Base-by-base conservation (phyloP, 2,797 vertebrate species). In the Lophotriccus pileatus region DNA sequence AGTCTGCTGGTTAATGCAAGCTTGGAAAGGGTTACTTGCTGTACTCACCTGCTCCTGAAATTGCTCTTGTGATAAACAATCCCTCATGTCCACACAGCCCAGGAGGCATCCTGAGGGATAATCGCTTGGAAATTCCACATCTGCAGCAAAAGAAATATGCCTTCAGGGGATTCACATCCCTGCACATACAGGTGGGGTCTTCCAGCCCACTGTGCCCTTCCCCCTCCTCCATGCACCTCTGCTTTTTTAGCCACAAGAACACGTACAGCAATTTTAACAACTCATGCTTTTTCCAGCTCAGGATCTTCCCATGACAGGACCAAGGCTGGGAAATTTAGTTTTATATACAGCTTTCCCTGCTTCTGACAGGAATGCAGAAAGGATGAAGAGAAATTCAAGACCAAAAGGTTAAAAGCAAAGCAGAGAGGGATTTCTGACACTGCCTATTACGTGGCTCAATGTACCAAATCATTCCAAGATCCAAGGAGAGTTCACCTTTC, bases 101-200 rank as follows among this genome's bases (percentile, higher is more conserved):
- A 99, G 95, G 90, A 99, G 98, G 97, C 99, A 99, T 88, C 99
- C 98, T 13, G 98, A 99, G 63, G 99, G 99, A 97, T 99, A 99
- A 75, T 99, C 98, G 14, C 94, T 97, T 27, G 99, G 98, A 94
- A 98, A 98, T 84, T 96, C 97, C 89, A 98, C 94, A 91, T 98
- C 99, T 99, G 90, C 82, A 94, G 56, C 30, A 88, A 96, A 93
- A 97, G 78, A 87, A 94, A 90, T 55, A 95, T 34, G 52, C 59
- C 94, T 84, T 86, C 62, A 84, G 92, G 56, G 60, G 55, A 59
- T 43, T 67, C 70, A 47, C 11, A 46, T n/a, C 41, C 27, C 66
- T 62, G 19, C 39, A 66, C 17, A 25, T 12, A 22, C 32, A 91
- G 46, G 63, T 89, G 28, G 67, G 30, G 82, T 39, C 58, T 91